phyloP scores from a whole-genome alignment of 2,888 invertebrate genomes.

The Zhuqinia jingwanae region DNA sequence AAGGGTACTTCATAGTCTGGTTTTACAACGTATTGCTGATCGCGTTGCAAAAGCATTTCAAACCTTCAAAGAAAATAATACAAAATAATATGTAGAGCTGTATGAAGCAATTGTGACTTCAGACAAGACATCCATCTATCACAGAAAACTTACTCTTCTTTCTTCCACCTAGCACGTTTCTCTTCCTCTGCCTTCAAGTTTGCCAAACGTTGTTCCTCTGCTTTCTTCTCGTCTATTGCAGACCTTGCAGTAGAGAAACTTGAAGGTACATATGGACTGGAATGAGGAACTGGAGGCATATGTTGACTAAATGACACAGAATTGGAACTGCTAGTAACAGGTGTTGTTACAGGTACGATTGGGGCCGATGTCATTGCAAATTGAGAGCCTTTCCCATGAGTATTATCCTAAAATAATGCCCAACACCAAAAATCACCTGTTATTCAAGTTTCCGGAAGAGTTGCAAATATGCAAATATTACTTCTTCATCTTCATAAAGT shows the following conservation, averaged over 20 bases:
- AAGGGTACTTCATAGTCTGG: constrained; percentile 79
- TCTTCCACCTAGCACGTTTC: constrained; percentile 77
- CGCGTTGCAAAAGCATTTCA: constrained; percentile 76
- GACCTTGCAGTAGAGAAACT: constrained; percentile 48
- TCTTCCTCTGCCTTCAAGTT: constrained; percentile 77
- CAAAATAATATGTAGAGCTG: neutral
- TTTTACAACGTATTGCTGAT: constrained; percentile 78
- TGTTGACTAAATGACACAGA: constrained; percentile 55
- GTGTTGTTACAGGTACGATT: constrained; percentile 51
- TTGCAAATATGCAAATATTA: neutral
- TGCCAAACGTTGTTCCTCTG: constrained; percentile 76
- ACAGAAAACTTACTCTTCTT: constrained; percentile 77
- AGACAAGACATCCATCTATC: too few relatives aligned
- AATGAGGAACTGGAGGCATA: constrained; percentile 49
- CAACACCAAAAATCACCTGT: constrained; percentile 9
- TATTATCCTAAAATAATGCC: constrained; percentile 61
- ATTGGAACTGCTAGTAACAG: constrained; percentile 26
- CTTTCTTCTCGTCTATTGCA: constrained; percentile 76
- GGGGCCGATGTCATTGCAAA: constrained; percentile 6
- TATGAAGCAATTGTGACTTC: too few relatives aligned
- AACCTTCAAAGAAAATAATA: constrained; percentile 70
- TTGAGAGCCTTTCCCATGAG: constrained; percentile 62
- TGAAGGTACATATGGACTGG: constrained; percentile 45
- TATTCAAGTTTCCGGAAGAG: neutral
- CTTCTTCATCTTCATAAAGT: neutral